A percentile compares a stretch with the other conserved stretches of the same genome.
Conservation (phyloP, 2,113 vertebrate species). For the Orthonyx spaldingii region DNA sequence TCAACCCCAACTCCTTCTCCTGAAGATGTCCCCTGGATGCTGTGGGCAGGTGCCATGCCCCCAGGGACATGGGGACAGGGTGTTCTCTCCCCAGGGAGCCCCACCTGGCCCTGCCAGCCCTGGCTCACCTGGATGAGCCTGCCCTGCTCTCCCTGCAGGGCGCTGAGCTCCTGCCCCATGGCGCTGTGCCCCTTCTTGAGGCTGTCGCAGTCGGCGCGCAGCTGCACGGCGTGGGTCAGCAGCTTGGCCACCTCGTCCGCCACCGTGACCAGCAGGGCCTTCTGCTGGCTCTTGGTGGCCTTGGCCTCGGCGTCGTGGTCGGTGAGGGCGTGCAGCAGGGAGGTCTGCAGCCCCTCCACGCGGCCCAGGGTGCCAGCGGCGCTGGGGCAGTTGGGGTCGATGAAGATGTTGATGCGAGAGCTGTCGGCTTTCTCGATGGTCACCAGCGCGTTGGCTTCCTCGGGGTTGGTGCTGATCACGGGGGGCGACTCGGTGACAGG, state of each 20-base stretch:
- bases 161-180: conserved; percentile 87
- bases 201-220: conserved; percentile 85
- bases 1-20: background rate
- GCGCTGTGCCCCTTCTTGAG: conserved; percentile 83
- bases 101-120: background rate
- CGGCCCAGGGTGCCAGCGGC: conserved; percentile 81
- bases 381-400: conserved; percentile 96
- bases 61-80: fast-evolving
- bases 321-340: conserved; percentile 80
- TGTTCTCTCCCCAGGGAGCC: background rate
- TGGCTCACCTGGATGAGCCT: conserved; percentile 87
- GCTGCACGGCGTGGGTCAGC: conserved; percentile 77
- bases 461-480: conserved; percentile 88
- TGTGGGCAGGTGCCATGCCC: background rate
- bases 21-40: background rate
- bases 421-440: conserved; percentile 91
- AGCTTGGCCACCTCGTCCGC: conserved; percentile 90
- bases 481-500: conserved; percentile 82
- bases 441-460: conserved; percentile 88
- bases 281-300: conserved; percentile 82
- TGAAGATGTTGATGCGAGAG: conserved; percentile 94
- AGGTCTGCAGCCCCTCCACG: conserved; percentile 87
- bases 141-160: conserved; percentile 89
- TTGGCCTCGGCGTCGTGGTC: conserved; percentile 82
- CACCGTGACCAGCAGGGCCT: conserved; percentile 83